Evolutionary conservation across 2,113 vertebrate genomes (phyloP).

Genomic region (Gobiocypris rarus): DNA sequence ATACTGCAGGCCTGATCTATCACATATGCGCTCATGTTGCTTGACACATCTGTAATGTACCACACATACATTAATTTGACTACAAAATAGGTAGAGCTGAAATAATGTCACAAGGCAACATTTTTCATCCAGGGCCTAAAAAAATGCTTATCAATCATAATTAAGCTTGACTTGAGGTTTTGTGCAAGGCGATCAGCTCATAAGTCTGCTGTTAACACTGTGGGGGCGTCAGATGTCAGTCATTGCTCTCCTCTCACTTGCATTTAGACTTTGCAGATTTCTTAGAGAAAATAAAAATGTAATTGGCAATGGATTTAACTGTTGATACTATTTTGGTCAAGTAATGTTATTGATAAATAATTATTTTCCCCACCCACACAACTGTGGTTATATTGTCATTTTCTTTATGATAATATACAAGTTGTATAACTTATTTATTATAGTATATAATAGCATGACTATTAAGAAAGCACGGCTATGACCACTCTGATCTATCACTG

Average conservation of each 20-base stretch:
- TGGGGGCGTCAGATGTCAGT: slow-evolving; percentile 15
- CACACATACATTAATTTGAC: slow-evolving; percentile 13
- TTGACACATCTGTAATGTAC: slow-evolving; percentile 25
- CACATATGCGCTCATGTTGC: not conserved
- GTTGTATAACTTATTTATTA: too few relatives aligned
- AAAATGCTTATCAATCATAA: slow-evolving; percentile 13
- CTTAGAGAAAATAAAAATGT: not conserved
- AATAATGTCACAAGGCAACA: slow-evolving; percentile 5
- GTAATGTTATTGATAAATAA: not conserved
- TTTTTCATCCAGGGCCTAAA: slow-evolving; percentile 7
- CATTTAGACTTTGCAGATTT: slow-evolving; percentile 5
- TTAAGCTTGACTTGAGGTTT: slow-evolving; percentile 19
- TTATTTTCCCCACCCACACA: not conserved
- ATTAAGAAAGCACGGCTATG: too few relatives aligned
- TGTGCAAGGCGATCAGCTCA: slow-evolving; percentile 4
- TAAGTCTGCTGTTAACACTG: slow-evolving; percentile 12
- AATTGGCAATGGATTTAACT: not conserved
- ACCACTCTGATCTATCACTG: too few relatives aligned
- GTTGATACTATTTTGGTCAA: not conserved
- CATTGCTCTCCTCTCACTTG: not conserved
- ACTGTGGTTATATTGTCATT: not conserved
- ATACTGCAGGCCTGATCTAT: not conserved
- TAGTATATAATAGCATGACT: too few relatives aligned
- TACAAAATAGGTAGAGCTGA: slow-evolving; percentile 13
- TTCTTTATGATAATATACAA: too few relatives aligned